Percentiles rank a stretch among this genome's conserved stretches.
phyloP scores from a whole-genome alignment of 2,888 invertebrate species.

The Phortica magna region DNA sequence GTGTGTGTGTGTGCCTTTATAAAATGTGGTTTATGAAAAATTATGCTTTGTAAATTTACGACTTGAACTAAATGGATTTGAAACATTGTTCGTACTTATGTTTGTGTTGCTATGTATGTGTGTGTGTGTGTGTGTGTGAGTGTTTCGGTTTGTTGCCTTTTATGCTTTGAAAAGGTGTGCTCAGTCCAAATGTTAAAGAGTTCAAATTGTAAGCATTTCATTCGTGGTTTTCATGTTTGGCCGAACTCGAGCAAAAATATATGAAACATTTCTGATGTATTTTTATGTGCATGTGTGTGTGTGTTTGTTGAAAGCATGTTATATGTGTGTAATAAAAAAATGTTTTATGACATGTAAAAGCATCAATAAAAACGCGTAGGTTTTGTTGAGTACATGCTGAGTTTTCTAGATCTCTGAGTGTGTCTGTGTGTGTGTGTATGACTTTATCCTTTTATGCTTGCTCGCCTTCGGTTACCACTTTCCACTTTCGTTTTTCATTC shows the following conservation, averaged over 20 bases:
- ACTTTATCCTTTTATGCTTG: constrained; percentile 57
- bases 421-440: constrained; percentile 49
- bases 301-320: constrained; percentile 24
- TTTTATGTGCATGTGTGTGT: not conserved
- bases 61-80: constrained; percentile 45
- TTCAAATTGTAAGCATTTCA: constrained; percentile 61
- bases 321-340: constrained; percentile 61
- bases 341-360: constrained; percentile 70
- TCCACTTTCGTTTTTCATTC: constrained; percentile 37
- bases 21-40: constrained; percentile 40
- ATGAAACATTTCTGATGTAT: constrained; percentile 46
- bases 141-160: not conserved
- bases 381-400: constrained; percentile 41
- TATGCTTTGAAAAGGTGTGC: constrained; percentile 1
- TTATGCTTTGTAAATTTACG: constrained; percentile 49
- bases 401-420: constrained; percentile 23
- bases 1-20: constrained; percentile 13
- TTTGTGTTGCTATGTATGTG: not conserved
- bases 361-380: constrained; percentile 63
- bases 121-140: constrained; percentile 9
- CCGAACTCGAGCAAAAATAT: constrained; percentile 35
- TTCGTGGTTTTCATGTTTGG: constrained; percentile 48
- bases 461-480: constrained; percentile 40
- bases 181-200: constrained; percentile 36
- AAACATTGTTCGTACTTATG: constrained; percentile 2